These are phyloP conservation scores for Aleiodes testaceus DNA, from an alignment of 2,888 invertebrate genomes.

Conservation along the genomic window DNA sequence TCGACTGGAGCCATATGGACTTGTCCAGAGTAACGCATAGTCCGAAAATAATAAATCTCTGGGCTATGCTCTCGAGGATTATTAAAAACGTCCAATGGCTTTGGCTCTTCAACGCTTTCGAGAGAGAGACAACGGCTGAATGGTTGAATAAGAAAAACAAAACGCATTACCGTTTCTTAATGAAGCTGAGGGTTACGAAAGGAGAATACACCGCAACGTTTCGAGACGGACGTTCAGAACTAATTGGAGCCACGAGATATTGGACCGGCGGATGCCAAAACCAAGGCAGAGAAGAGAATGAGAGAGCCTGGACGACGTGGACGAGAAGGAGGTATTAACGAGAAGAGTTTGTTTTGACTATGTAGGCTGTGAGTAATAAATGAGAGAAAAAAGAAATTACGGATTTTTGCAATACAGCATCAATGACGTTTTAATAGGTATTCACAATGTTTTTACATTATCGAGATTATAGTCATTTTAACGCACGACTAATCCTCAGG, in stretches of 20 bases:
- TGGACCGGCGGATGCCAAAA: conserved; percentile 53
- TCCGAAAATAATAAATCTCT: conserved; percentile 73
- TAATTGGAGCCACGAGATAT: conserved; percentile 72
- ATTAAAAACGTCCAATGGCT: conserved; percentile 47
- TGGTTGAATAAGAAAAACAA: conserved; percentile 69
- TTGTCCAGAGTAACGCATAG: conserved; percentile 60
- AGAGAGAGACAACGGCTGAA: conserved; percentile 37
- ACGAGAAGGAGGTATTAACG: conserved; percentile 32
- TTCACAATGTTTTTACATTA: conserved; percentile 58
- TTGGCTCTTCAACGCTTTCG: conserved; percentile 59
- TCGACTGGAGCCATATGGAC: conserved; percentile 41
- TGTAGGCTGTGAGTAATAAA: conserved; percentile 38
- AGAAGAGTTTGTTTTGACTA: conserved; percentile 57
- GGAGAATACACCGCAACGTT: conserved; percentile 45
- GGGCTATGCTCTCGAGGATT: conserved; percentile 55
- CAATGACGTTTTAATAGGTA: conserved; percentile 68
- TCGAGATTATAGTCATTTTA: conserved; percentile 66
- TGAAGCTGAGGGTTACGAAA: conserved; percentile 71
- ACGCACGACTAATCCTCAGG: conserved; percentile 64
- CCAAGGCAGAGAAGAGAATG: conserved; percentile 46
- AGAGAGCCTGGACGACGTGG: conserved; percentile 46
- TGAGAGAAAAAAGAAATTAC: background rate
- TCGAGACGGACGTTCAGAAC: conserved; percentile 65
- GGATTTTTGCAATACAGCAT: conserved; percentile 28
- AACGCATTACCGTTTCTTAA: conserved; percentile 73